A percentile compares a stretch with the other conserved stretches of the same genome.
phyloP scores from a whole-genome alignment of 2,113 vertebrate genomes.

The Thomomys bottae region DNA sequence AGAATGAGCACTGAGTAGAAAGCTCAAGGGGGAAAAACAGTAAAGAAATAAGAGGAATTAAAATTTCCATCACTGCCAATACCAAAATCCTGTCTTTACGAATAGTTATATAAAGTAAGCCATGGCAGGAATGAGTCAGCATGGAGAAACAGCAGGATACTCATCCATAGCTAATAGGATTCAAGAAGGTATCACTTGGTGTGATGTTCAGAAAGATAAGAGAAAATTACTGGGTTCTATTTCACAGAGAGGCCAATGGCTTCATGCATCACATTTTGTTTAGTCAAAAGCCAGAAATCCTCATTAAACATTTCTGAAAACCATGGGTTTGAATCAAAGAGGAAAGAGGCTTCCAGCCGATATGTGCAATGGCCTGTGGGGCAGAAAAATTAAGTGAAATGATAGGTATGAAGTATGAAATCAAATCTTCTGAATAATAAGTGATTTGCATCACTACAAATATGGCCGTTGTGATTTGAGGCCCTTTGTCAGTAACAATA shows the following conservation, averaged over 20 bases:
- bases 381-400: conserved; percentile 25
- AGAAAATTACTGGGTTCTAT: neutral
- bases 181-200: neutral
- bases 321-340: conserved; percentile 45
- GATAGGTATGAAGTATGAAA: conserved; percentile 12
- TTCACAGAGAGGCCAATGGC: neutral
- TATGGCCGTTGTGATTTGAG: neutral
- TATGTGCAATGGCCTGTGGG: neutral
- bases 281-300: conserved; percentile 31
- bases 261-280: conserved; percentile 35
- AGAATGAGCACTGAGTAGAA: neutral
- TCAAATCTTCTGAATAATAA: neutral
- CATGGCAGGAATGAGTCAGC: neutral
- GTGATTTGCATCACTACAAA: neutral
- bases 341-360: conserved; percentile 40
- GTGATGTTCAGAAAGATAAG: neutral
- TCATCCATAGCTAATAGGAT: neutral
- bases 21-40: neutral
- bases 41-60: neutral
- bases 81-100: neutral
- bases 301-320: conserved; percentile 63
- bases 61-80: neutral
- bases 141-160: neutral
- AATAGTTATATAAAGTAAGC: neutral
- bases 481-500: neutral